Evolutionary conservation across 1,140 invertebrate species (phyloP).

Genomic region (Ctenoplectra terminalis): DNA sequence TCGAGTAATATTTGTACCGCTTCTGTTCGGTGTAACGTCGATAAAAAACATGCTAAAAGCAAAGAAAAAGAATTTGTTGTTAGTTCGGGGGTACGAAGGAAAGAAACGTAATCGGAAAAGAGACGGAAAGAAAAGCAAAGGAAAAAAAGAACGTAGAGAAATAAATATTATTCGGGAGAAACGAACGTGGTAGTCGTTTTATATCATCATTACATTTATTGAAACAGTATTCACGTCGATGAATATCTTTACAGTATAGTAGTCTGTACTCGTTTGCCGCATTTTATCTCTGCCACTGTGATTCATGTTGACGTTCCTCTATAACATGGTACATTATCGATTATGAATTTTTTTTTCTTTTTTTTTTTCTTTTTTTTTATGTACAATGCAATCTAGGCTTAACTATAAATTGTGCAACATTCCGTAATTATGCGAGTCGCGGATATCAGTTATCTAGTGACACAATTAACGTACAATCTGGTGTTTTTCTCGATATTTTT

Average conservation of each 20-base stretch:
- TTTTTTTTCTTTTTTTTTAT: constrained; percentile 44
- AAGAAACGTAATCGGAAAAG: background rate
- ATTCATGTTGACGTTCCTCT: constrained; percentile 58
- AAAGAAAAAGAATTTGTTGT: background rate
- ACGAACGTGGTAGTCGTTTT: constrained; percentile 40
- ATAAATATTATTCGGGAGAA: constrained; percentile 34
- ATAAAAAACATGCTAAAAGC: background rate
- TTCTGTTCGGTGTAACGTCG: background rate
- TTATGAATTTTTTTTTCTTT: constrained; percentile 60
- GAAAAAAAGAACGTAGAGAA: background rate
- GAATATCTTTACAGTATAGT: constrained; percentile 74
- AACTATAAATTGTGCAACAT: constrained; percentile 63
- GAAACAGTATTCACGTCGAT: constrained; percentile 78
- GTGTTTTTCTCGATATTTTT: constrained; percentile 58
- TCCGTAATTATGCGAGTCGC: constrained; percentile 59
- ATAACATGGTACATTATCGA: constrained; percentile 73
- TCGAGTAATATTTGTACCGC: constrained; percentile 30
- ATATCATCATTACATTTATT: constrained; percentile 79
- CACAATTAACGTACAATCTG: constrained; percentile 46
- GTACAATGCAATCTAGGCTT: constrained; percentile 69
- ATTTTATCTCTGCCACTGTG: constrained; percentile 45
- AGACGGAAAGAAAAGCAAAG: background rate
- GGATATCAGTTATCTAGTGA: constrained; percentile 59
- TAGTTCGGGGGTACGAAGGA: background rate
- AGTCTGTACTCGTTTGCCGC: constrained; percentile 53